phyloP scores from a whole-genome alignment of 2,888 invertebrate species.

The Entomobrya multifasciata region DNA sequence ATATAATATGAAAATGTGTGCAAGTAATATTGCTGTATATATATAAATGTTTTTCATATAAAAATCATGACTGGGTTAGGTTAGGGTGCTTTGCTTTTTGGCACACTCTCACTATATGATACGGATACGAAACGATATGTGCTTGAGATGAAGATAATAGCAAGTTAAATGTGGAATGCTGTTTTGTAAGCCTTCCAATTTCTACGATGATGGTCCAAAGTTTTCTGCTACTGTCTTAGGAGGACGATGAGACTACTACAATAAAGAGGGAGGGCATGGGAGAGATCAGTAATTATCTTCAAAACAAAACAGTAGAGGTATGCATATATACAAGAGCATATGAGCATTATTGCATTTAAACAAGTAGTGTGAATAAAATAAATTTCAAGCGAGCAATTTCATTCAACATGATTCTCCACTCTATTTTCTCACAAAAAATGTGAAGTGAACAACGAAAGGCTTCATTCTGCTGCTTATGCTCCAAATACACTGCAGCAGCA shows the following conservation, averaged over 20 bases:
- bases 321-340: too few species aligned
- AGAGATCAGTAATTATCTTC: too few species aligned
- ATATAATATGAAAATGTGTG: too few species aligned
- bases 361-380: background rate
- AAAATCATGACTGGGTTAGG: too few species aligned
- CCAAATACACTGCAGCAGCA: background rate
- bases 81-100: background rate
- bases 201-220: background rate
- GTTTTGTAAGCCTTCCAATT: background rate
- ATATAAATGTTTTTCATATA: too few species aligned
- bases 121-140: background rate
- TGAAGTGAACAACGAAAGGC: background rate
- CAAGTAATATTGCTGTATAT: too few species aligned
- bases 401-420: constrained; percentile 19
- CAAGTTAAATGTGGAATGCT: background rate
- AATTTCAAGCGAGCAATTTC: background rate
- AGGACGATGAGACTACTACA: background rate
- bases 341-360: background rate
- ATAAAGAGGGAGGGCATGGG: too few species aligned
- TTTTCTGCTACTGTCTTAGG: background rate
- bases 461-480: background rate
- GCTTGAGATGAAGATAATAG: background rate
- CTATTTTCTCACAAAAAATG: background rate
- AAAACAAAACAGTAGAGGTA: too few species aligned
- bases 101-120: too few species aligned